Evolutionary conservation across 1,140 invertebrate species (phyloP), one percentile per base, ranked within the genome.

Genomic region (Nasonia vitripennis): DNA sequence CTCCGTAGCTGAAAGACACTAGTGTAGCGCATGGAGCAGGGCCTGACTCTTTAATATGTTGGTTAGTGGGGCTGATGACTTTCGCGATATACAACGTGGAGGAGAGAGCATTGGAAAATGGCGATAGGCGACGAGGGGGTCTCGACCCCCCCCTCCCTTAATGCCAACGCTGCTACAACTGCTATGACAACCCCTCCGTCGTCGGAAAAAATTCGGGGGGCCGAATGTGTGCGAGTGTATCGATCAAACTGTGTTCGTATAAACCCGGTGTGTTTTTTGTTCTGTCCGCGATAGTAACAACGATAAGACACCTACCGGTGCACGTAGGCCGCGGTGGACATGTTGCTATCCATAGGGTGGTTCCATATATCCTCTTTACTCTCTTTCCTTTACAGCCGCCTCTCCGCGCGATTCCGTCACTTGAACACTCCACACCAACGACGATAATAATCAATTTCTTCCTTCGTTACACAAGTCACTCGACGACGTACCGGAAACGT

Each of bases 331-430:
- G 92, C 91, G 88, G 92, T 91, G 88, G 92, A 92, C 92, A 93
- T 93, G 90, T 91, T 93, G 92, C 89, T 93, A 93, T 93, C 92
- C 92, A 92, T 92, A 89, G 91, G 92, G 90, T 91, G 90, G 89
- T 93, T 90, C 92, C 92, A 92, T 92, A 90, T 89, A 91, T 91
- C 85, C 86, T 34, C 14, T 34, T 84, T 34, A 20, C 34, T 62
- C 48, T 37, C 51, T 1, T 62, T 10, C 14, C 62, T 41, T 4
- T 37, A 37, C 34, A 6, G 34, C 34, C 62, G 20, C n/a, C 31
- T 67, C 7, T 23, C 9, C 2, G 4, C 27, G 0, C 2, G 68
- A 11, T n/a, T 6, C 9, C 10, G 6, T 12, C 17, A 71, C 68
- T 71, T 71, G 23, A 3, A 34, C 23, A 27, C 68, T 34, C 68